phyloP scores from a whole-genome alignment of 2,888 invertebrate species.

The Stenoptilia bipunctidactyla region DNA sequence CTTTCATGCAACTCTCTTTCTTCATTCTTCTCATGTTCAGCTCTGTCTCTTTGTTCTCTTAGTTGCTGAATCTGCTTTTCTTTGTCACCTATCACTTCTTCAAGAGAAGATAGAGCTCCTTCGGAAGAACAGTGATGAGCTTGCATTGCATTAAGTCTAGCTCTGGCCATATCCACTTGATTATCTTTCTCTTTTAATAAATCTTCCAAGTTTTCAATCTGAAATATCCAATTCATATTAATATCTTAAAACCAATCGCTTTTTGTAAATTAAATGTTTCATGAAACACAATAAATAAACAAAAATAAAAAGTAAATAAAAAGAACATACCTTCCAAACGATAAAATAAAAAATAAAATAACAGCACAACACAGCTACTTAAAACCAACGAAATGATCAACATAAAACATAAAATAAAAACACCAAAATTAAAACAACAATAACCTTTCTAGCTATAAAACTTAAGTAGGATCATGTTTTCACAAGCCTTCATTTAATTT shows the following conservation, averaged over 20 bases:
- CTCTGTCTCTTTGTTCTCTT: slow-evolving; percentile 93
- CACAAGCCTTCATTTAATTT: too few relatives aligned
- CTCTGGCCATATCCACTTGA: slow-evolving; percentile 95
- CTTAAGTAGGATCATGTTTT: too few relatives aligned
- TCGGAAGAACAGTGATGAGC: slow-evolving; percentile 95
- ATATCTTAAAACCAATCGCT: too few relatives aligned
- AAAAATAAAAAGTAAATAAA: slow-evolving; percentile 14
- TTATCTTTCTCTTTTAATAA: slow-evolving; percentile 97
- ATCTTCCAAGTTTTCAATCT: slow-evolving; percentile 98
- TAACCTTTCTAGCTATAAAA: slow-evolving; percentile 6
- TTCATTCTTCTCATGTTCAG: slow-evolving; percentile 96
- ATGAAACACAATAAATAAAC: slow-evolving; percentile 7
- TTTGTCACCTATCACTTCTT: slow-evolving; percentile 96
- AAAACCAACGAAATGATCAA: too few relatives aligned
- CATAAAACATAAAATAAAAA: slow-evolving; percentile 7
- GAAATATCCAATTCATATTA: too few relatives aligned
- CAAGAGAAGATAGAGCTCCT: slow-evolving; percentile 91
- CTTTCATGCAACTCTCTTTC: slow-evolving; percentile 94
- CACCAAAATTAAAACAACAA: slow-evolving; percentile 13
- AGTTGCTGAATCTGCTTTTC: slow-evolving; percentile 97
- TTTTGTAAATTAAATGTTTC: too few relatives aligned
- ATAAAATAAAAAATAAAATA: slow-evolving; percentile 8
- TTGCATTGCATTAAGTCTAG: slow-evolving; percentile 91
- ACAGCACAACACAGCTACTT: slow-evolving; percentile 6
- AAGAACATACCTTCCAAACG: slow-evolving; percentile 18